Base-by-base conservation (phyloP, 2,797 vertebrate genomes). In the Syndactyla subalaris region DNA sequence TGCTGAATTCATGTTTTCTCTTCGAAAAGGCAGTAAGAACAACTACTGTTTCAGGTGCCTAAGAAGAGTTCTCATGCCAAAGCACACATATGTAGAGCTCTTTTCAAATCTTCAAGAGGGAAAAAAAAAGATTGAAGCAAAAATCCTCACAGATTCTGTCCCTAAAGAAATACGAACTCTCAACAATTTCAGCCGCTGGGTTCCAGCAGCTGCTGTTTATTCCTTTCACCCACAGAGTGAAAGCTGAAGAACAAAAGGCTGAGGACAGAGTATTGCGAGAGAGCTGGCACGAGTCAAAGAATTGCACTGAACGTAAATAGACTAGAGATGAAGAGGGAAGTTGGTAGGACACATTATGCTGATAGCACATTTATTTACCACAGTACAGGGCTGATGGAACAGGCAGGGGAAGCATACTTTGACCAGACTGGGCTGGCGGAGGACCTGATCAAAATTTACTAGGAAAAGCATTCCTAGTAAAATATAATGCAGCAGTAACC, bases 141-240 rank as follows among this genome's bases (percentile, higher is more conserved):
- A 85, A 92, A 27, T 63, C 32, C 54, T 70, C 51, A 46, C 5
- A 29, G 58, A 72, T 49, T 87, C 71, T 87, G 38, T 30, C 61
- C 66, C 86, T 72, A 48, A 81, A 74, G 74, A 78, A 92, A 83
- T 7, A 32, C 46, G 74, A 94, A 93, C 88, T 87, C 81, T 80
- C 71, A 81, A 73, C 39, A 67, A 41, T 62, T 93, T 92, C 4
- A 7, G 79, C 70, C 7, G 14, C 52, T 57, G 62, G 23, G 32
- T 55, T 89, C 51, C 57, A 89, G 76, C 75, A 91, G 91, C 83
- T 91, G 87, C 87, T 94, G 73, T 65, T 95, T 93, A 85, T 62
- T 92, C 41, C 66, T 89, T 87, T 96, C 68, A 94, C 54, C 54
- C 91, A 55, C 20, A 74, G 66, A 85, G 39, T 6, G 49, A 94